Evolutionary conservation across 2,113 vertebrate genomes (phyloP).

Genomic region (Tupaia chinensis): DNA sequence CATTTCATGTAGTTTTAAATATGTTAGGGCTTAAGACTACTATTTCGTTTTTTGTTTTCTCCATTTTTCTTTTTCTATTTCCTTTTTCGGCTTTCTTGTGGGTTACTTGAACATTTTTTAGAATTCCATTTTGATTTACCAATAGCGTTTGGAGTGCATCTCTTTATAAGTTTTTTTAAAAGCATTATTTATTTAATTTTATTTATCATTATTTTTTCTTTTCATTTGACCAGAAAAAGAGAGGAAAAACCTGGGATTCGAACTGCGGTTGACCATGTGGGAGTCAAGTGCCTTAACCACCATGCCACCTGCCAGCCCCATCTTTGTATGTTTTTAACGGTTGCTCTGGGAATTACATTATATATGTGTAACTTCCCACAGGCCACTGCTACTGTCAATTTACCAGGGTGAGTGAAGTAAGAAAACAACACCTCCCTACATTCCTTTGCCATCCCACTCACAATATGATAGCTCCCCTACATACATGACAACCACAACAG

Average conservation of each 20-base stretch:
- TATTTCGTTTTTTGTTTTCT: not conserved
- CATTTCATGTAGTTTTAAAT: not conserved
- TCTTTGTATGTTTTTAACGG: too few species aligned
- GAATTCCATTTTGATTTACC: not conserved
- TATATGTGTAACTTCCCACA: fast-evolving
- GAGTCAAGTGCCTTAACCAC: too few species aligned
- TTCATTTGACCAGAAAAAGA: too few species aligned
- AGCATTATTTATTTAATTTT: too few species aligned
- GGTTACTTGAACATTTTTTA: too few species aligned
- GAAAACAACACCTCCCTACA: fast-evolving
- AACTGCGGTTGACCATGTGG: too few species aligned
- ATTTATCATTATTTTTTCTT: too few species aligned
- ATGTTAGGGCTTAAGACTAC: not conserved
- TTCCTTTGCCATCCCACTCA: not conserved
- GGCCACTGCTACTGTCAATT: not conserved
- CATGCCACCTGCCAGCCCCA: too few species aligned
- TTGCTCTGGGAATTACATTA: too few species aligned
- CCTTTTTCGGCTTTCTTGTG: not conserved
- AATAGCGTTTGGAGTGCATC: fast-evolving
- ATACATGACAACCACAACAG: not conserved
- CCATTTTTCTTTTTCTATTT: not conserved
- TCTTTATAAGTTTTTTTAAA: not conserved
- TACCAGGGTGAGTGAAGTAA: not conserved
- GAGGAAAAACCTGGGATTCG: too few species aligned
- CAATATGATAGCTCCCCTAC: not conserved